Conservation (phyloP, 2,113 vertebrate genomes). For the Acrocephalus arundinaceus region DNA sequence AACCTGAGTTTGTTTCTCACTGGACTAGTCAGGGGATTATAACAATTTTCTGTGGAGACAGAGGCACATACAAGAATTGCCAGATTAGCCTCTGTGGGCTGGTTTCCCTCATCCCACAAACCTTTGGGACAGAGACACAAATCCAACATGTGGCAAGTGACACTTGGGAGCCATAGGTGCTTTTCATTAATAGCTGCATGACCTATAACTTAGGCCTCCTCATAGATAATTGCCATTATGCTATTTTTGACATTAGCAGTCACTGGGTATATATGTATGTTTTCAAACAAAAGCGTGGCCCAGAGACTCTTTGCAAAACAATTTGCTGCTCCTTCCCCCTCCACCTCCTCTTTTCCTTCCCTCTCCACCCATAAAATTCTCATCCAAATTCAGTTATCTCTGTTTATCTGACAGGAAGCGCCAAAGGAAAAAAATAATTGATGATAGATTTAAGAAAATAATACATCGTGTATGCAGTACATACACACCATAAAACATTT, state of each 20-base stretch:
- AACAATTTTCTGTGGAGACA: neutral
- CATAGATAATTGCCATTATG: neutral
- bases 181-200: neutral
- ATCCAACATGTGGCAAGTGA: neutral
- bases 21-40: neutral
- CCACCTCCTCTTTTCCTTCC: constrained; percentile 50
- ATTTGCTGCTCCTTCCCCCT: constrained; percentile 13
- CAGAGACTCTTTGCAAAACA: constrained; percentile 22
- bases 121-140: neutral
- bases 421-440: neutral
- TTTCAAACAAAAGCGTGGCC: constrained; percentile 45
- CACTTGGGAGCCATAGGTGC: neutral
- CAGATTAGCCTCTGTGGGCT: neutral
- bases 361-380: constrained; percentile 30
- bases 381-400: constrained; percentile 18
- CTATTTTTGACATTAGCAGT: neutral
- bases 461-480: neutral
- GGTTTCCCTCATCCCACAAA: neutral
- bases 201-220: neutral
- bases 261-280: neutral
- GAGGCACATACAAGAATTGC: neutral
- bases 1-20: neutral
- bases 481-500: neutral
- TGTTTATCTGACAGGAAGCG: neutral
- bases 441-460: neutral